Base-by-base conservation (phyloP, 2,797 vertebrate species). In the Coregonus suidteri region DNA sequence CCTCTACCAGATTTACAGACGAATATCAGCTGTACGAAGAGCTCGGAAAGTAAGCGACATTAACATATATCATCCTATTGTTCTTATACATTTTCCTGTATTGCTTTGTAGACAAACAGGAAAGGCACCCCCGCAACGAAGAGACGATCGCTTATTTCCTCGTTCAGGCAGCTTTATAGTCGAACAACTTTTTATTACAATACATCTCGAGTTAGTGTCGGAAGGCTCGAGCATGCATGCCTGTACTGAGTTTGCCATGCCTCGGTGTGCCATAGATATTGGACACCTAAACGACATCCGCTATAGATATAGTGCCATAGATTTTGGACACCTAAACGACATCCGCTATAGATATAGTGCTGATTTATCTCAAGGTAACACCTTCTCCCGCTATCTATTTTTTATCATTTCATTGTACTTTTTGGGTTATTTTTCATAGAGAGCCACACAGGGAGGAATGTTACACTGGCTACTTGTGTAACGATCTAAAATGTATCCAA, bases 1-100 rank as follows among this genome's bases (percentile, higher is more conserved):
- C 95, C 93, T 98, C 95, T 82, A 98, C 97, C 89, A 93, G 97
- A 84, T 98, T 98, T 91, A 97, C 96, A 81, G 97, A 98, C 93
- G 97, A 98, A 84, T 97, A 98, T 84, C 97, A 98, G 94, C 97
- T 98, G 84, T 98, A 96, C 90, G 97, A 98, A 92, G 97, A 98
- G 89, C 97, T 98, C 88, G 97, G 97, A 94, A 98, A 98, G 97
- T 98, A 97, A 97, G 97, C 73, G 75, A 83, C 77, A 73, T 85
- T 74, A 81, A 47, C 0, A 9, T 30, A 30, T 30, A 20, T 64
- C 20, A 30, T 64, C 59, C 59, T 64, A 64, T 47, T 47, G 41
- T 47, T 47, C 9, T 67, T 75, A 65, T 67, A 7, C 25, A 3
- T 64, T 64, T 25, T 13, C 20, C 59, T 64, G 20, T 25, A 30